Evolutionary conservation across 2,113 vertebrate species (phyloP).

Genomic region (Hydrochoerus hydrochaeris): DNA sequence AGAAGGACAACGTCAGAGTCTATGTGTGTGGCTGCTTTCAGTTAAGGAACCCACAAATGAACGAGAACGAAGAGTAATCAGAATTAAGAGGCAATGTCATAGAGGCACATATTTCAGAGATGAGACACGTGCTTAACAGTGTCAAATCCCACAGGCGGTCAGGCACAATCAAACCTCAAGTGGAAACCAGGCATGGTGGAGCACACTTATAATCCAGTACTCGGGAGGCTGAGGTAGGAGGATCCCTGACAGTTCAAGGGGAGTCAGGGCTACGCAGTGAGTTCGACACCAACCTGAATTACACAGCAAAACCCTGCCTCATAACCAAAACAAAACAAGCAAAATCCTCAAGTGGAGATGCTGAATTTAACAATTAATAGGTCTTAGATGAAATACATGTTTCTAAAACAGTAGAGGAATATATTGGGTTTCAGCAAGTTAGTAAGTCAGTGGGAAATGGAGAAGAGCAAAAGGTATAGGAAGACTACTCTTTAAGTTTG

Average conservation of each 20-base stretch:
- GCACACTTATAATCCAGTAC: too few relatives aligned
- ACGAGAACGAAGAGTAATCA: not conserved
- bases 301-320: too few relatives aligned
- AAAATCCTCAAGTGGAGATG: not conserved
- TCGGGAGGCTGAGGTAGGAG: too few relatives aligned
- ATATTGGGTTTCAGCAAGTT: not conserved
- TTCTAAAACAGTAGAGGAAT: not conserved
- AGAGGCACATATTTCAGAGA: constrained; percentile 19
- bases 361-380: constrained; percentile 4
- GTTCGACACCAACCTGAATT: too few relatives aligned
- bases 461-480: not conserved
- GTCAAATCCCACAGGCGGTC: not conserved
- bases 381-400: not conserved
- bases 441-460: not conserved
- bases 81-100: not conserved
- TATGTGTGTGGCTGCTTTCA: not conserved
- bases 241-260: too few relatives aligned
- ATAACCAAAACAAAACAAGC: too few relatives aligned
- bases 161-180: constrained; percentile 3
- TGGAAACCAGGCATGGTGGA: not conserved
- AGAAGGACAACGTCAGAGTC: not conserved
- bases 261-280: too few relatives aligned
- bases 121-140: not conserved
- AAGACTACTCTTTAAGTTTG: not conserved
- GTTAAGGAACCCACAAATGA: not conserved